Percentiles rank a stretch among this genome's conserved stretches.
These are phyloP conservation scores for Malthinus seriepunctatus DNA, from an alignment of 2,888 invertebrate species.

Conservation along the genomic window DNA sequence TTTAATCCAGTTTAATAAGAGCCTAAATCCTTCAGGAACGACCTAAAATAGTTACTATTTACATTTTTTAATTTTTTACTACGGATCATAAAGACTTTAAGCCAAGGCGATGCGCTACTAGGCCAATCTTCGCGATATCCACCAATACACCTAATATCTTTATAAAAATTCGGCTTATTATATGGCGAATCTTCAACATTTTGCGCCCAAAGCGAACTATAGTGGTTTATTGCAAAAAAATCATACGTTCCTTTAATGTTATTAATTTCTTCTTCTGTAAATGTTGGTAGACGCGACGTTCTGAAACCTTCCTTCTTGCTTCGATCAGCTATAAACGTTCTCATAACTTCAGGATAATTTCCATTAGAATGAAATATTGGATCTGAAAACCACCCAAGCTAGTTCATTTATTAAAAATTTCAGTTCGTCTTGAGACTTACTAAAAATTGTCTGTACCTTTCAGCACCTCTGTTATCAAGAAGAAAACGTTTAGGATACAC, in stretches of 20 bases:
- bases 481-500: slow-evolving; percentile 60
- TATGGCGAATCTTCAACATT: slow-evolving; percentile 4
- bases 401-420: slow-evolving; percentile 1
- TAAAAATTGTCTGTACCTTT: slow-evolving; percentile 59
- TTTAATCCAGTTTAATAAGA: slow-evolving; percentile 57
- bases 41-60: slow-evolving; percentile 30
- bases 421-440: slow-evolving; percentile 49
- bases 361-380: slow-evolving; percentile 61
- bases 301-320: slow-evolving; percentile 60
- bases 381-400: slow-evolving; percentile 60
- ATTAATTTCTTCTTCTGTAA: slow-evolving; percentile 57
- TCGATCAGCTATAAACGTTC: slow-evolving; percentile 58
- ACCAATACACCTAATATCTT: slow-evolving; percentile 49
- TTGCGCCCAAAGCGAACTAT: slow-evolving; percentile 44
- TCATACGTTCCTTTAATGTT: slow-evolving; percentile 55
- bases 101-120: neutral
- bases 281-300: slow-evolving; percentile 61
- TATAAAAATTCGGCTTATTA: slow-evolving; percentile 7
- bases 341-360: slow-evolving; percentile 62
- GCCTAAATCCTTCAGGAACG: slow-evolving; percentile 63
- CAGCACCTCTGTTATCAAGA: slow-evolving; percentile 64
- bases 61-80: neutral
- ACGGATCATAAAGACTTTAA: neutral
- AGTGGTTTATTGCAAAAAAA: slow-evolving; percentile 58
- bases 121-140: neutral